Evolutionary conservation across 2,797 vertebrate genomes (phyloP), one percentile per base, ranked within the genome.

Genomic region (Gobio occitaniae): DNA sequence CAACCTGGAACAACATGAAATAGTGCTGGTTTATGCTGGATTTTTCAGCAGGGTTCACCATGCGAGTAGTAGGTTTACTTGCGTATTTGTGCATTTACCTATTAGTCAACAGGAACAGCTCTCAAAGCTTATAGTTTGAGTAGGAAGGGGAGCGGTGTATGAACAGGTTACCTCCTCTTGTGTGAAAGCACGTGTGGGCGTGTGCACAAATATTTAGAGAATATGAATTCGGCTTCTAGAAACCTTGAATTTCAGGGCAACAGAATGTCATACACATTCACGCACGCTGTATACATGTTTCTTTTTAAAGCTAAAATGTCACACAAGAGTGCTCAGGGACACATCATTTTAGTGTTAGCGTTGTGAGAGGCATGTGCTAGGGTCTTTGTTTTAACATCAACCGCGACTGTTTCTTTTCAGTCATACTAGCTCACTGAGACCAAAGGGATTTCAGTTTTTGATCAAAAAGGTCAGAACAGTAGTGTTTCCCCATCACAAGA

Each of bases 401-500:
- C 59, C n/a, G 65, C 0, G 11, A 17, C 48, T 70, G n/a, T 78
- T 78, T 84, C 50, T 84, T 78, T 68, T 70, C 11, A 61, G 38
- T 32, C 41, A 32, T 69, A n/a, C 65, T 70, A 54, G 52, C 75
- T 84, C 38, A 61, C 77, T 79, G 69, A 74, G 78, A 85, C 56
- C 29, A 80, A 80, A 72, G 17, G 74, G 47, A 80, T 85, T 85
- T 85, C 44, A 38, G 21, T 50, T 71, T 72, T 74, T 52, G 56
- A 65, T 80, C 32, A 74, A 63, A 85, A 84, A 80, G 78, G 68
- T 44, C 59, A 72, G 38, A 80, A 54, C 68, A 70, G 77, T 74
- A 44, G 56, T 63, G 19, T 12, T 71, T 71, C 54, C 19, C 68
- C 56, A 79, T 47, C 44, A 72, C 11, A 68, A 50, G 32, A 84